phyloP scores from a whole-genome alignment of 1,140 invertebrate genomes.

The Calliphora vicina region DNA sequence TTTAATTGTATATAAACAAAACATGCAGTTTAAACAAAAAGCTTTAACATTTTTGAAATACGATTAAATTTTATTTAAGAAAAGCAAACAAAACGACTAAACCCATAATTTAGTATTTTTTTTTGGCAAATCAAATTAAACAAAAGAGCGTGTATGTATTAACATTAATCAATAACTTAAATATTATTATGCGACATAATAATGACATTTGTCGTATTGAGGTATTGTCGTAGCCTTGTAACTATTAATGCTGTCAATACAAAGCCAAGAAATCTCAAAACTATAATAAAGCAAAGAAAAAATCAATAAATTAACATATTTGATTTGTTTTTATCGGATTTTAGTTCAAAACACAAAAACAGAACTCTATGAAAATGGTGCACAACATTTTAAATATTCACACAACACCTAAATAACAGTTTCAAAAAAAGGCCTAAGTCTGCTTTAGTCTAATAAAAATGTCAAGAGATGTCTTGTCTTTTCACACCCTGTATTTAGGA shows the following conservation, averaged over 20 bases:
- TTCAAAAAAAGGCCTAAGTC: too few species aligned
- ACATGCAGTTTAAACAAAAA: too few species aligned
- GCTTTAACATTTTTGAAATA: too few species aligned
- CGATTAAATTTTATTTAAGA: too few species aligned
- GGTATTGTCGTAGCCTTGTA: neutral
- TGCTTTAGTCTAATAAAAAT: too few species aligned
- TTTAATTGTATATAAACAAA: too few species aligned
- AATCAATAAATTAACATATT: neutral
- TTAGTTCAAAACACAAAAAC: neutral
- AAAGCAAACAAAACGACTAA: neutral
- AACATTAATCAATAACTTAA: neutral
- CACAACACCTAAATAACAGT: too few species aligned
- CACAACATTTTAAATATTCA: too few species aligned
- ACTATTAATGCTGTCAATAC: neutral
- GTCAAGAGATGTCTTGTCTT: too few species aligned
- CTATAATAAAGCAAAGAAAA: neutral
- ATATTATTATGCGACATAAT: neutral
- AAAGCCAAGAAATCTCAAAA: neutral
- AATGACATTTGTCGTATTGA: neutral
- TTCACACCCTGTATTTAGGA: too few species aligned
- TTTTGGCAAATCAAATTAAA: neutral
- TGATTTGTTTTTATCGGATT: neutral
- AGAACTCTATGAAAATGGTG: too few species aligned
- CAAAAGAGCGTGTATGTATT: neutral
- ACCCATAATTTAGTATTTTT: neutral